Evolutionary conservation across 2,797 vertebrate species (phyloP).

Genomic region (Loriculus beryllinus): DNA sequence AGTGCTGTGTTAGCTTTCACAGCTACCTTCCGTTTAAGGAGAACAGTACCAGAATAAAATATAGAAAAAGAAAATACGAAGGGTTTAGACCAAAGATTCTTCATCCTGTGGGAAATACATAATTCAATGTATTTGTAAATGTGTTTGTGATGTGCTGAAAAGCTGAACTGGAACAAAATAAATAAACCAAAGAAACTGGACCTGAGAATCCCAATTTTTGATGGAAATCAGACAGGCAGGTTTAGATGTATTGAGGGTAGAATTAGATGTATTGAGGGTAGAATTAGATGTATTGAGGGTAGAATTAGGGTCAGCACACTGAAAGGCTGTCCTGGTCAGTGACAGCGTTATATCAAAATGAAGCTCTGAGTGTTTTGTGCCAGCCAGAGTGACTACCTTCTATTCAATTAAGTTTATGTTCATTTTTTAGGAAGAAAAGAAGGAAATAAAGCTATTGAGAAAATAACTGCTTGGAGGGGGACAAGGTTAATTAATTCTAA

Average conservation of each 20-base stretch:
- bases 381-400: neutral
- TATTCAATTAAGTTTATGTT: neutral
- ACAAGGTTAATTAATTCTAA: constrained; percentile 4
- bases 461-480: neutral
- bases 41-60: neutral
- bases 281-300: neutral
- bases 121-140: constrained; percentile 58
- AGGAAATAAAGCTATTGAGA: neutral
- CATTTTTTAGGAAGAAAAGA: neutral
- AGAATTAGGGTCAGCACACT: neutral
- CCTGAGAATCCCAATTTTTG: constrained; percentile 21
- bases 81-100: constrained; percentile 33
- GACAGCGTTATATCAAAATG: neutral
- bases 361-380: neutral
- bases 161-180: constrained; percentile 51
- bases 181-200: constrained; percentile 10
- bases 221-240: constrained; percentile 2
- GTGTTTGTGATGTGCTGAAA: constrained; percentile 42
- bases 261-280: too few relatives aligned
- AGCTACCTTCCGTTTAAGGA: neutral
- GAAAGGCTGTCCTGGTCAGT: neutral
- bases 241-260: neutral
- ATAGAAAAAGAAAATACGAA: constrained; percentile 18
- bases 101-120: constrained; percentile 34
- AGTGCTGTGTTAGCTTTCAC: constrained; percentile 10